Conservation (phyloP, 2,888 invertebrate genomes). For the Anticlea derivata region DNA sequence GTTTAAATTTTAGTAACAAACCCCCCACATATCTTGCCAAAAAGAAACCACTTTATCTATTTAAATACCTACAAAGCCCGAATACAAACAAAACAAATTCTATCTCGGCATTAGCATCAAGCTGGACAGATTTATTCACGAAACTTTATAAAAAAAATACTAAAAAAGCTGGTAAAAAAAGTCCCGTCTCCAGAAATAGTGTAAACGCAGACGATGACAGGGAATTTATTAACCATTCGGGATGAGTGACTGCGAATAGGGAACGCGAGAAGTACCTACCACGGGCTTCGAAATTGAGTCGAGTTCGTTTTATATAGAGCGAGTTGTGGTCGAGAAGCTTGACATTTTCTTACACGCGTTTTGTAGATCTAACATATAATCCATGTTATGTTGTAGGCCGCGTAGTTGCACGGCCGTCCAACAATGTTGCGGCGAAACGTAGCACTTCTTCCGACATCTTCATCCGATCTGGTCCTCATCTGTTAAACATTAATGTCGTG, state of each 20-base stretch:
- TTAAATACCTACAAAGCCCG: not conserved
- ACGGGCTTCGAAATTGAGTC: not conserved
- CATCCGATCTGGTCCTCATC: no score
- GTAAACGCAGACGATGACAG: slow-evolving; percentile 69
- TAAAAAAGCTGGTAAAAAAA: slow-evolving; percentile 38
- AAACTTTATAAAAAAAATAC: slow-evolving; percentile 31
- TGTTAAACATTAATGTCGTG: no score
- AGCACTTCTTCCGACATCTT: no score
- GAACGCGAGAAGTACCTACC: slow-evolving; percentile 33
- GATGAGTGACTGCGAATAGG: slow-evolving; percentile 74
- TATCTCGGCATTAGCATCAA: slow-evolving; percentile 29
- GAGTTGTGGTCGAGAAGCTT: slow-evolving; percentile 9
- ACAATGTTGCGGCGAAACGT: no score
- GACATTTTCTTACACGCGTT: no score
- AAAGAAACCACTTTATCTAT: not conserved
- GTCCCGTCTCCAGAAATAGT: slow-evolving; percentile 62
- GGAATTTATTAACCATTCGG: slow-evolving; percentile 79
- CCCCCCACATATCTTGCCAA: no score
- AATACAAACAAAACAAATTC: slow-evolving; percentile 26
- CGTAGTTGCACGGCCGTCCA: no score
- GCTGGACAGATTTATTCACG: slow-evolving; percentile 44
- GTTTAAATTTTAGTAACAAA: no score
- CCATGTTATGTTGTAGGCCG: no score
- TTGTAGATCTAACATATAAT: no score
- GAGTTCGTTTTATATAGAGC: not conserved